Percentiles rank a stretch among this genome's conserved stretches.
phyloP scores from a whole-genome alignment of 2,797 vertebrate genomes.

The Thripadectes ignobilis region DNA sequence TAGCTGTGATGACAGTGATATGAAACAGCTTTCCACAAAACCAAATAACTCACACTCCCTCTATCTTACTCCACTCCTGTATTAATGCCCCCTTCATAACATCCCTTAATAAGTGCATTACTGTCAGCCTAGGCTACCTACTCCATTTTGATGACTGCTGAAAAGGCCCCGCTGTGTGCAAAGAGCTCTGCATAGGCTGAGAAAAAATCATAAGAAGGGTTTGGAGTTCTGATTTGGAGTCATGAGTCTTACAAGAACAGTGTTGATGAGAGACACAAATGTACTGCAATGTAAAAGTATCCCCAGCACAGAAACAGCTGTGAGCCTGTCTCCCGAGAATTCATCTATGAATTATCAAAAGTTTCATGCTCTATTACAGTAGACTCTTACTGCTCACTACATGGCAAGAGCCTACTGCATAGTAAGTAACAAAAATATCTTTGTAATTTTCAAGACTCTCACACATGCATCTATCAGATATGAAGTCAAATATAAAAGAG shows the following conservation, averaged over 20 bases:
- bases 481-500: constrained; percentile 5
- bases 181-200: not conserved
- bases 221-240: not conserved
- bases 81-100: not conserved
- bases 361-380: not conserved
- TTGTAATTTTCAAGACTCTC: not conserved
- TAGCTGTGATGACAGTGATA: no score
- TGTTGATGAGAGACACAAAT: not conserved
- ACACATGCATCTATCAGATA: not conserved
- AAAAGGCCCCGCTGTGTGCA: not conserved
- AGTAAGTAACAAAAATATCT: not conserved
- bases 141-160: not conserved
- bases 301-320: not conserved
- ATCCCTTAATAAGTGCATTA: not conserved
- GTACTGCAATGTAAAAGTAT: not conserved
- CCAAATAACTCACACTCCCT: no score
- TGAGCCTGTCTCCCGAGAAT: not conserved
- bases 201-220: not conserved
- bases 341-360: not conserved
- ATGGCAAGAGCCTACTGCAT: not conserved
- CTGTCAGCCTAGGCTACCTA: not conserved
- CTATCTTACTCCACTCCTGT: rapidly evolving
- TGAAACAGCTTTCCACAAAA: not conserved
- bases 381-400: not conserved
- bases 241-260: not conserved